Base-by-base conservation (phyloP, 2,797 vertebrate genomes). In the Microchirus variegatus region DNA sequence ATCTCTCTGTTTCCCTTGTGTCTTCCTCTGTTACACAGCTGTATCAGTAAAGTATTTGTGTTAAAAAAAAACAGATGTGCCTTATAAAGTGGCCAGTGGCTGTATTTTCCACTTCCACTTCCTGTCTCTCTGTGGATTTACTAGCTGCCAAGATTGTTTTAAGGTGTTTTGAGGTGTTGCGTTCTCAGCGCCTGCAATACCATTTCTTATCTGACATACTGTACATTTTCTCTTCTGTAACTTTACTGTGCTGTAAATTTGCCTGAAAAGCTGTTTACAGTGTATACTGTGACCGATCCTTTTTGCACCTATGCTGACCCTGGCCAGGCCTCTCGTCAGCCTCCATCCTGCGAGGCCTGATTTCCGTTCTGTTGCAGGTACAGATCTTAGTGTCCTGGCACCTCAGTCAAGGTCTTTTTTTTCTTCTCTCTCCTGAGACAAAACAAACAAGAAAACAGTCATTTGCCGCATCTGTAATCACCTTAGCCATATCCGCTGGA, bases 401-500 rank as follows among this genome's bases (percentile, higher is more conserved):
- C 76, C 74, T 60, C 64, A 73, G 48, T 57, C 68, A 76, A 77
- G 68, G 73, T 70, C 71, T 71, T 49, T 71, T 71, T 67, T 69
- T 77, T 61, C 54, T 57, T 71, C 70, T 42, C 41, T 56, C 86
- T 82, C 76, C 77, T 57, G 56, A 80, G 82, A 84, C 87, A 88
- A 89, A 90, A 91, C 87, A 91, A 90, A 87, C 86, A 90, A 84
- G 89, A 91, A 89, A 92, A 89, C 77, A 84, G 68, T 87, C 67
- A 67, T 92, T 88, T 82, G 92, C 87, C 88, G 83, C 82, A 90
- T 91, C 91, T 92, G 92, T 95, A 94, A 94, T 94, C 95, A 96
- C 93, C 94, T 95, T 94, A 92, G 91, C 92, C 87, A 89, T 89
- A 95, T 95, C 93, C 90, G 85, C 87, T 91, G 89, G 90, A 93